phyloP scores from a whole-genome alignment of 2,797 vertebrate genomes.

The Rhyacichthys aspro region DNA sequence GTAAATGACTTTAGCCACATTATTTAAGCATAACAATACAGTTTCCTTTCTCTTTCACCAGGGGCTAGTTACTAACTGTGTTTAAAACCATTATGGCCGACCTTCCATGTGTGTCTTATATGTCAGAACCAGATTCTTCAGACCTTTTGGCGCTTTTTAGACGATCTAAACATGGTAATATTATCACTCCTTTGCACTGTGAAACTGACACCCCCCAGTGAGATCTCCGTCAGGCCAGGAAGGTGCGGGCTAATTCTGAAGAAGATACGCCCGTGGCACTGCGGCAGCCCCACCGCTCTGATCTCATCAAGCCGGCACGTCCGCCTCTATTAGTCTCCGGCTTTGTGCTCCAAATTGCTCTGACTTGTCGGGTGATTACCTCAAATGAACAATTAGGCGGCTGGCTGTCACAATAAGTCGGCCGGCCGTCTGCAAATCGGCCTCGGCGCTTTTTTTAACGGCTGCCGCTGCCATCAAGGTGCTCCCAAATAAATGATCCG shows the following conservation, averaged over 20 bases:
- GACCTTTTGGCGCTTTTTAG: conserved; percentile 4
- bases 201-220: too few relatives aligned
- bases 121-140: background rate
- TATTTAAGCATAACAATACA: too few relatives aligned
- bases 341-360: conserved; percentile 74
- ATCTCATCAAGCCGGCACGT: conserved; percentile 71
- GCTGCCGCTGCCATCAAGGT: conserved; percentile 61
- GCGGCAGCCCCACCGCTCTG: conserved; percentile 48
- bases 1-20: too few relatives aligned
- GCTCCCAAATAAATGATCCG: conserved; percentile 72
- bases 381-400: conserved; percentile 81
- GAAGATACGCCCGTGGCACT: too few relatives aligned
- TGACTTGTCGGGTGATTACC: conserved; percentile 79
- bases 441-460: conserved; percentile 57
- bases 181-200: conserved; percentile 12
- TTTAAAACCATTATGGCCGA: too few relatives aligned
- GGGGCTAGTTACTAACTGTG: too few relatives aligned
- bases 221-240: too few relatives aligned
- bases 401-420: conserved; percentile 76
- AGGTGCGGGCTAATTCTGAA: too few relatives aligned
- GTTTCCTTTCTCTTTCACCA: too few relatives aligned
- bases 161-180: conserved; percentile 14
- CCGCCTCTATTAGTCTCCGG: conserved; percentile 73
- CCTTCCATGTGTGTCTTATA: too few relatives aligned
- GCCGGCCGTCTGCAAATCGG: conserved; percentile 57